A percentile compares a stretch with the other conserved stretches of the same genome.
Conservation (phyloP, 1,140 invertebrate species). For the Mylabris phalerata region DNA sequence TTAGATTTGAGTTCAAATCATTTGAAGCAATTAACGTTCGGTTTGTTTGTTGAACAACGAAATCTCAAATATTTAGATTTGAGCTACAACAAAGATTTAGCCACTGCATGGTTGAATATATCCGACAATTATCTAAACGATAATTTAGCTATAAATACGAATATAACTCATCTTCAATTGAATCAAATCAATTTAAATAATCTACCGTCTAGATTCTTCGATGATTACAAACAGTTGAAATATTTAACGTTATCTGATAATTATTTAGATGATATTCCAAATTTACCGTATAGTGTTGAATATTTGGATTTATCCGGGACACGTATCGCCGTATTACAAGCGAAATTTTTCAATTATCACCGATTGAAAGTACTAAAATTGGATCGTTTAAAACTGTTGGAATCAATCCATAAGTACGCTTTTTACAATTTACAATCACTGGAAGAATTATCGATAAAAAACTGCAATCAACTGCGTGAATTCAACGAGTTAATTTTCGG, state of each 20-base stretch:
- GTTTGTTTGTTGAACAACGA: slow-evolving; percentile 20
- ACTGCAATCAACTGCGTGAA: slow-evolving; percentile 30
- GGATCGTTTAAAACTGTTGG: slow-evolving; percentile 32
- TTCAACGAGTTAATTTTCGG: slow-evolving; percentile 37
- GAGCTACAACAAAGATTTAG: slow-evolving; percentile 30
- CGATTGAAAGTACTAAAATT: slow-evolving; percentile 32
- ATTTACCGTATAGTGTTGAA: slow-evolving; percentile 26
- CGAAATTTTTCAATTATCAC: slow-evolving; percentile 31
- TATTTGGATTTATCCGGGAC: slow-evolving; percentile 39
- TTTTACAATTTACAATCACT: slow-evolving; percentile 37
- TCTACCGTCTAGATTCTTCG: slow-evolving; percentile 27
- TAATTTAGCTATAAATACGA: slow-evolving; percentile 22
- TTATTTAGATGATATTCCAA: slow-evolving; percentile 28
- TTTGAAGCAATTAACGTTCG: slow-evolving; percentile 24
- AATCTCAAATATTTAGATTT: slow-evolving; percentile 30
- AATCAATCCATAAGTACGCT: slow-evolving; percentile 33
- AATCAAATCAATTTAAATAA: slow-evolving; percentile 28
- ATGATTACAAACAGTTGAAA: slow-evolving; percentile 20
- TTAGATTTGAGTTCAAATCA: slow-evolving; percentile 43
- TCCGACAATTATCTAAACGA: slow-evolving; percentile 14
- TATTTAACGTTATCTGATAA: slow-evolving; percentile 34
- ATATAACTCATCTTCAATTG: slow-evolving; percentile 27
- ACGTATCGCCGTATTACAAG: slow-evolving; percentile 26
- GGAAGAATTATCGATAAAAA: slow-evolving; percentile 31
- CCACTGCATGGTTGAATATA: slow-evolving; percentile 25